phyloP scores from a whole-genome alignment of 2,797 vertebrate species.

The Leuciscus waleckii region DNA sequence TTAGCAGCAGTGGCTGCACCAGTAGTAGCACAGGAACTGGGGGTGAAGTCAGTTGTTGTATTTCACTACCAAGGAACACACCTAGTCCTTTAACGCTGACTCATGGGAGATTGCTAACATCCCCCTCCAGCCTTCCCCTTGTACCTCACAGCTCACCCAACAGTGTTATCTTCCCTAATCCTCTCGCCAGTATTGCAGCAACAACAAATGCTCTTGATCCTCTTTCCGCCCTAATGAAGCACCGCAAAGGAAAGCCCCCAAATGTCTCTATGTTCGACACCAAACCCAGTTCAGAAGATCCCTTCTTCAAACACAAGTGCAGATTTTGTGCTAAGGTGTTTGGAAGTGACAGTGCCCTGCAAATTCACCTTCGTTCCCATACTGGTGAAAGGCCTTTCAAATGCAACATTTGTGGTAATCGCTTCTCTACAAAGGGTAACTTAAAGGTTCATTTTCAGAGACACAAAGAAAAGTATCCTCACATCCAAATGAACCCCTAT shows the following conservation, averaged over 20 bases:
- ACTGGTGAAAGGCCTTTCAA: conserved; percentile 98
- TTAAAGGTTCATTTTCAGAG: conserved; percentile 99
- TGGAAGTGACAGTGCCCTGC: conserved; percentile 97
- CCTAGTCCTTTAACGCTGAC: conserved; percentile 86
- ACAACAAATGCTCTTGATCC: conserved; percentile 97
- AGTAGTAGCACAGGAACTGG: conserved; percentile 68
- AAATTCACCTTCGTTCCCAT: conserved; percentile 98
- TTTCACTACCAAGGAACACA: conserved; percentile 84
- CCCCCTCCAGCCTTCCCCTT: conserved; percentile 91
- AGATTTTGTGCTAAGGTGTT: conserved; percentile 99
- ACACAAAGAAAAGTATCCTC: conserved; percentile 99
- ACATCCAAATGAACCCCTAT: conserved; percentile 99
- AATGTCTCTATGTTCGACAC: conserved; percentile 98
- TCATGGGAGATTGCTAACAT: conserved; percentile 86
- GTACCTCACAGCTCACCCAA: conserved; percentile 97
- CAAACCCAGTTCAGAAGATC: conserved; percentile 95
- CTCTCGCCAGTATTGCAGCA: conserved; percentile 96
- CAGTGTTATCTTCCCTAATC: conserved; percentile 99
- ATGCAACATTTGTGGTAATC: conserved; percentile 99
- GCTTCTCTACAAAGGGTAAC: conserved; percentile 99
- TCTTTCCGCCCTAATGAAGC: conserved; percentile 95
- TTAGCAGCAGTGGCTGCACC: conserved; percentile 68
- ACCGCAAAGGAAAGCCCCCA: conserved; percentile 97
- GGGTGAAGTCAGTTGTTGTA: conserved; percentile 71
- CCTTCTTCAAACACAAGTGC: conserved; percentile 99